Base-by-base conservation (phyloP, 2,113 vertebrate species). In the Garra rufa region DNA sequence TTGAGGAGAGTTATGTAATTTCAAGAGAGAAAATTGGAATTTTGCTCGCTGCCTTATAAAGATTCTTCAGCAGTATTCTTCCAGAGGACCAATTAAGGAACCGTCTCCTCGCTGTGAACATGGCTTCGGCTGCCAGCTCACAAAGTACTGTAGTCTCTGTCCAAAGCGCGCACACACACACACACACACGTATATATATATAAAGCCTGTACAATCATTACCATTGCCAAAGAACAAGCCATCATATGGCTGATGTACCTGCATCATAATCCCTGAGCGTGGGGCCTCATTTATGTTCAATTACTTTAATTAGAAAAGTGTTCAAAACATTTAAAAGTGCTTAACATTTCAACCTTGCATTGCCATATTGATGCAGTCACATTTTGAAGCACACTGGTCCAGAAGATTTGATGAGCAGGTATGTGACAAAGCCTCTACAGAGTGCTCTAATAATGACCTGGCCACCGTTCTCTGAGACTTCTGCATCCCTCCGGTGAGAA, bases 81-180 rank as follows among this genome's bases (percentile, higher is more conserved):
- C 87, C 86, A 88, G 85, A 84, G 80, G 87, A 38, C 91, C 90
- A 91, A 93, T 94, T 92, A 93, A 83, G 74, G 87, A 90, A 76
- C 85, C 83, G 84, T 86, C 86, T 89, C 19, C 87, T 63, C 86
- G 7, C 44, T 88, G 86, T 85, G 63, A 75, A 82, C 59, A 67
- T 65, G 82, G 55, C 88, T 76, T 89, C 76, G 28, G 88, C 78
- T 69, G 89, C 83, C 52, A 89, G 86, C 91, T 57, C 10, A 79
- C 38, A 44, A 57, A 83, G 15, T n/a, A 76, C 50, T 71, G 55
- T 73, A 73, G 41, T 26, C 41, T 73, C 5, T 43, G 21, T 55
- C 48, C 28, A 76, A 19, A 34, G 9, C 55, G 7, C 28, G 48
- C 13, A 69, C 7, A n/a, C 4, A 28, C 26, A 34, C 44, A 74